Percentiles rank a stretch among this genome's conserved stretches.
These are phyloP conservation scores for Brachionus sp. DNA, from an alignment of 1,140 invertebrate genomes.

Conservation along the genomic window DNA sequence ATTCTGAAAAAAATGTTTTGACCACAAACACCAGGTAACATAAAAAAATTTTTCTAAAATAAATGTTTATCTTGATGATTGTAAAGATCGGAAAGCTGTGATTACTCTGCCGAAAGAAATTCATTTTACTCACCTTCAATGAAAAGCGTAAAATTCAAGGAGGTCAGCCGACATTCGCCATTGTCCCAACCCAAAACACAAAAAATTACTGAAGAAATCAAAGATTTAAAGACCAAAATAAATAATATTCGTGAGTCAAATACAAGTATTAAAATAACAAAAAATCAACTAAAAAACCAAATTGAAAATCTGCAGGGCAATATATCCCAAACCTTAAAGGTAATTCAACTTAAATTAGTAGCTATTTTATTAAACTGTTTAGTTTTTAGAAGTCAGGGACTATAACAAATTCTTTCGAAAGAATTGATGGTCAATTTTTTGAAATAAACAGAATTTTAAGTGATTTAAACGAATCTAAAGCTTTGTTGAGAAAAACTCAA, in stretches of 20 bases:
- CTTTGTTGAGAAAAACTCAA: not conserved
- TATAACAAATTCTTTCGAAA: constrained; percentile 16
- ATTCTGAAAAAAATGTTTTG: not conserved
- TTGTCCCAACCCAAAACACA: not conserved
- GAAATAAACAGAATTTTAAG: constrained; percentile 33
- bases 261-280: not conserved
- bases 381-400: not conserved
- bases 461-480: constrained; percentile 33
- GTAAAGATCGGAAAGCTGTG: constrained; percentile 7
- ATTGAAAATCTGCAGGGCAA: not conserved
- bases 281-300: not conserved
- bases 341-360: not conserved
- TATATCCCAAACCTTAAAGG: not conserved
- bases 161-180: not conserved
- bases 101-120: not conserved
- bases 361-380: too few relatives aligned
- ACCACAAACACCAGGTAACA: not conserved
- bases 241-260: not conserved
- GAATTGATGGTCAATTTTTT: constrained; percentile 27
- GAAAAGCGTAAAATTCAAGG: constrained; percentile 29
- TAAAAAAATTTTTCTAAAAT: not conserved
- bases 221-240: not conserved
- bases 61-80: not conserved
- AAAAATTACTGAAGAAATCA: not conserved
- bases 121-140: not conserved